phyloP scores from a whole-genome alignment of 2,797 vertebrate genomes.

The Apogon hyalosoma region DNA sequence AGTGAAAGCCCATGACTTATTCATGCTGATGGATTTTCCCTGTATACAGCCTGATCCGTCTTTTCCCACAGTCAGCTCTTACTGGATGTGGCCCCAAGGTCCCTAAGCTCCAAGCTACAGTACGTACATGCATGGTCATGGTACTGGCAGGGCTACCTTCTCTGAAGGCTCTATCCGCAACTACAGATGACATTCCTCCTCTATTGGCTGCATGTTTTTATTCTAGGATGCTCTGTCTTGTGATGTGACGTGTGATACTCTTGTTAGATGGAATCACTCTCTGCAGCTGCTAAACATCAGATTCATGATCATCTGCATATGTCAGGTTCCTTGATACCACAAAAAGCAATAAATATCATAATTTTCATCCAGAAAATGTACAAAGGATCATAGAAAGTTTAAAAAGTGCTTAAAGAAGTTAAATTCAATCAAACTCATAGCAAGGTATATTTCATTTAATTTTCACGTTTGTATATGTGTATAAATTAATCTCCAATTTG shows the following conservation, averaged over 20 bases:
- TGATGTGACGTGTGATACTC: not conserved
- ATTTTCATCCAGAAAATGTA: no score
- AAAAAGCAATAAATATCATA: not conserved
- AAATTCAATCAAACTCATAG: no score
- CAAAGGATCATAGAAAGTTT: no score
- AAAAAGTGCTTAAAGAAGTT: no score
- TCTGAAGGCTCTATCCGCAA: not conserved
- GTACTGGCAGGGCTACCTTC: constrained; percentile 17
- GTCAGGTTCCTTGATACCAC: not conserved
- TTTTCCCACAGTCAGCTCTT: constrained; percentile 71
- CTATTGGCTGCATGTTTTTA: not conserved
- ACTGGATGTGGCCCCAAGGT: constrained; percentile 46
- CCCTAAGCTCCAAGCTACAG: constrained; percentile 21
- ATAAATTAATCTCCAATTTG: no score
- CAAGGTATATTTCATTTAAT: no score
- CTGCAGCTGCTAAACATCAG: constrained; percentile 23
- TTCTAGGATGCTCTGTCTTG: not conserved
- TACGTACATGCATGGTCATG: constrained; percentile 44
- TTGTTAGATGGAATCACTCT: constrained; percentile 15
- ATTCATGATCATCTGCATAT: constrained; percentile 24
- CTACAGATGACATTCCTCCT: not conserved
- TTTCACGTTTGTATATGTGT: no score
- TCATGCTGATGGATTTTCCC: constrained; percentile 87
- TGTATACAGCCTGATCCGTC: constrained; percentile 65
- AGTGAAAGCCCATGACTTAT: constrained; percentile 83